Evolutionary conservation across 2,113 vertebrate genomes (phyloP).

Genomic region (Saccopteryx bilineata): DNA sequence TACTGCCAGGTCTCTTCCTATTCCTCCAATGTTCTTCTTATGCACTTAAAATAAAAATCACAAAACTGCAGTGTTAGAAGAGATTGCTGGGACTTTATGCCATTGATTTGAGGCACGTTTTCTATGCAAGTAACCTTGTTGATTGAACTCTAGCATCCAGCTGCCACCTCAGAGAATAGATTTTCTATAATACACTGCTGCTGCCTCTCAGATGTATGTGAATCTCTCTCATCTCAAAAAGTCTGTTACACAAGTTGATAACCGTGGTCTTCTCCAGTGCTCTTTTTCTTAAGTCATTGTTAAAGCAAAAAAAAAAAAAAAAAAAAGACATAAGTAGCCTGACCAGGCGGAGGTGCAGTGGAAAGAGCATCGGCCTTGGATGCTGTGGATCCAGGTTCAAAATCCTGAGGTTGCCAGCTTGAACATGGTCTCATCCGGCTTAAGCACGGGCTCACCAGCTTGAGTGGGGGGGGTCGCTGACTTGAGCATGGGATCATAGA

Average conservation of each 20-base stretch:
- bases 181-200: neutral
- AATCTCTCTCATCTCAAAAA: neutral
- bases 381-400: too few relatives aligned
- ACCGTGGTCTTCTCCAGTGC: neutral
- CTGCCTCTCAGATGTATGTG: neutral
- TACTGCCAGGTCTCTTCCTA: neutral
- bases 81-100: neutral
- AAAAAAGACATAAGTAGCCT: neutral
- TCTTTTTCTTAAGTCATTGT: neutral
- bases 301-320: constrained; percentile 32
- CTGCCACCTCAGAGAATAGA: neutral
- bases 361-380: too few relatives aligned
- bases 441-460: too few relatives aligned
- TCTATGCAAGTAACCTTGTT: neutral
- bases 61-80: neutral
- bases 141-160: neutral
- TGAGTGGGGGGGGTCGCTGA: too few relatives aligned
- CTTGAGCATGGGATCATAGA: too few relatives aligned
- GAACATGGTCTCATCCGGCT: too few relatives aligned
- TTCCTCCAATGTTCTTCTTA: neutral
- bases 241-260: neutral
- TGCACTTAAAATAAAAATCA: constrained; percentile 20
- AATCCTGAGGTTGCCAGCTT: too few relatives aligned
- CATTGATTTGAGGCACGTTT: neutral
- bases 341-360: too few relatives aligned